Base-by-base conservation (phyloP, 1,140 invertebrate species). In the Zaprionus ornatus region DNA sequence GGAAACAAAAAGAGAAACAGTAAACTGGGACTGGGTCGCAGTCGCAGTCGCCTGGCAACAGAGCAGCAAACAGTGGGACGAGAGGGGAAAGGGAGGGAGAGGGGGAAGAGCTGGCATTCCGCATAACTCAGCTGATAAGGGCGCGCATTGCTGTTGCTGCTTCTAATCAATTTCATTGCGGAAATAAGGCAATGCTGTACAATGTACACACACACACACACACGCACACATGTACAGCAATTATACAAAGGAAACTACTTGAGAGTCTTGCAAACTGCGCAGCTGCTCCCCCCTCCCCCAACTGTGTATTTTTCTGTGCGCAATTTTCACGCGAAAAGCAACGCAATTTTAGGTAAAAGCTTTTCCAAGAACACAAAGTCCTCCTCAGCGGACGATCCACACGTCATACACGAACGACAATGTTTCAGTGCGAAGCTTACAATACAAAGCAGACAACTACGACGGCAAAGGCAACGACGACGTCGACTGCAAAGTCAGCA, bases 161-260 rank as follows among this genome's bases (percentile, higher is more conserved):
- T 66, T 45, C 85, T 82, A 87, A 87, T 88, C 80, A 71, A 70
- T 78, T 79, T 67, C 45, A 73, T 65, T 74, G 77, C 80, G 84
- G 85, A 87, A 87, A 65, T 77, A 66, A 29, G 17, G 17, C 74
- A 45, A 37, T 37, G 32, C 42, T 29, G 19, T 64, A 70, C 54
- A 57, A n/a, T 25, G 25, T 25, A 50, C 19, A 55, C 27, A 17
- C 19, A 35, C 29, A 52, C n/a, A 59, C 32, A 37, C 19, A 55
- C 37, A 19, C 19, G 32, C 21, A 52, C n/a, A 37, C n/a, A n/a
- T n/a, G n/a, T n/a, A n/a, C 9, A 55, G 29, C 23, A 4, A 57
- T 32, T 64, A 17, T 21, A 37, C 48, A 27, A 29, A 65, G 52
- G 32, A 60, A 73, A 66, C 69, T 59, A 37, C 48, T 42, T 56